Conservation (phyloP, 2,888 invertebrate genomes). For the Chelonus formosanus region DNA sequence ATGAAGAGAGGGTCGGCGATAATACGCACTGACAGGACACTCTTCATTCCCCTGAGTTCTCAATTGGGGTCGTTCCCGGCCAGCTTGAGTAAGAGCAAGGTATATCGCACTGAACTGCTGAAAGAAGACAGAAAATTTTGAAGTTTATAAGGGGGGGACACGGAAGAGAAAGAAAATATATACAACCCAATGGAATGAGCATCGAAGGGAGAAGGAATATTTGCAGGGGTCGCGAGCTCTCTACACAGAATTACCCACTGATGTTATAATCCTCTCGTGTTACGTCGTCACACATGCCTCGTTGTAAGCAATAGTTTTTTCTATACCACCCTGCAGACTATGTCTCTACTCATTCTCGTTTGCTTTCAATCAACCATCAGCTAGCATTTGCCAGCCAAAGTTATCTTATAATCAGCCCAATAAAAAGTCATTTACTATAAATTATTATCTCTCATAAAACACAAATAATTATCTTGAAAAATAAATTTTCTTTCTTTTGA, state of each 20-base stretch:
- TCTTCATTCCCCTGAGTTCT: conserved; percentile 45
- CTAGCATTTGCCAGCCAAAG: conserved; percentile 51
- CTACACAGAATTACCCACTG: conserved; percentile 60
- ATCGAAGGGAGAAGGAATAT: conserved; percentile 47
- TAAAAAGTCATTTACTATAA: conserved; percentile 2
- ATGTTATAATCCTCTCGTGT: conserved; percentile 65
- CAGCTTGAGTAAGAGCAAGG: conserved; percentile 8
- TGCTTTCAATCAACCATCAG: conserved; percentile 37
- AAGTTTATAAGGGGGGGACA: conserved; percentile 34
- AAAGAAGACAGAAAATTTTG: conserved; percentile 24
- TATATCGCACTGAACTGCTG: conserved; percentile 21
- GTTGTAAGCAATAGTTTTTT: conserved; percentile 57
- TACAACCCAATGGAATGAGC: conserved; percentile 60
- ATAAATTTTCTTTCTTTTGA: conserved; percentile 42
- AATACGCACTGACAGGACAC: conserved; percentile 63
- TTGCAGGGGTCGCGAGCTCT: conserved; percentile 42
- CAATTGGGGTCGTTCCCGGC: conserved; percentile 41
- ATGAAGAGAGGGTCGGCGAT: conserved; percentile 52
- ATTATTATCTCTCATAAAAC: neutral
- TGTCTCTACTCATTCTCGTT: conserved; percentile 27
- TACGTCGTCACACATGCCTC: conserved; percentile 61
- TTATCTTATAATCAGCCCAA: conserved; percentile 10
- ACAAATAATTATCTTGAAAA: too few relatives aligned
- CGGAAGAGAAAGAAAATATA: conserved; percentile 55
- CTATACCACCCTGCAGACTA: conserved; percentile 35